Percentiles rank a stretch among this genome's conserved stretches.
phyloP scores from a whole-genome alignment of 2,888 invertebrate species.

The Tiliacea citrago region DNA sequence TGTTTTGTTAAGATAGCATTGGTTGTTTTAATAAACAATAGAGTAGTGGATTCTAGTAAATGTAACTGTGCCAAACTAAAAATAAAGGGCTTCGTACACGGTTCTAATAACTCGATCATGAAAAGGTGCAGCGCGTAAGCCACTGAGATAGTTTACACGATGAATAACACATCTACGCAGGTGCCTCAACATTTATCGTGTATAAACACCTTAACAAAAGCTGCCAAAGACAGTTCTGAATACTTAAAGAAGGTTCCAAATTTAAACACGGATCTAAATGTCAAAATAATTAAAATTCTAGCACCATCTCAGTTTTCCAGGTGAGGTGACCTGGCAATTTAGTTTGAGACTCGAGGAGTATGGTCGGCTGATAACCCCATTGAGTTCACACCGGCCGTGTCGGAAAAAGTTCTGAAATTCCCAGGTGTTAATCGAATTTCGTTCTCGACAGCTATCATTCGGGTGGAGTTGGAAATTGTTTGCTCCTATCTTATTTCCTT shows the following conservation, averaged over 20 bases:
- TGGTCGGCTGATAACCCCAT: slow-evolving; percentile 46
- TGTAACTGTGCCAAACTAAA: not conserved
- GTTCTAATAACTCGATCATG: not conserved
- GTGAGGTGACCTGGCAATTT: slow-evolving; percentile 45
- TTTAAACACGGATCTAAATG: slow-evolving; percentile 3
- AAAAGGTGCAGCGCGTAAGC: not conserved
- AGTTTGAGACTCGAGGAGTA: slow-evolving; percentile 27
- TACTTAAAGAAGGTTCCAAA: not conserved
- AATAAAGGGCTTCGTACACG: not conserved
- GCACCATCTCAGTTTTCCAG: slow-evolving; percentile 14
- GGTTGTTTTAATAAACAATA: slow-evolving; percentile 25
- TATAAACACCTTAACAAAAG: not conserved
- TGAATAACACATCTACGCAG: not conserved
- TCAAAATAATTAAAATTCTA: slow-evolving; percentile 23
- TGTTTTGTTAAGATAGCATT: slow-evolving; percentile 18
- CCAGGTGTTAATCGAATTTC: slow-evolving; percentile 64
- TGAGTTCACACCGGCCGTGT: slow-evolving; percentile 41
- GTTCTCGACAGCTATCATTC: slow-evolving; percentile 46
- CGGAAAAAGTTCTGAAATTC: slow-evolving; percentile 54
- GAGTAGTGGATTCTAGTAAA: not conserved
- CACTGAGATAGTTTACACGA: not conserved
- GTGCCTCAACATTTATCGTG: not conserved
- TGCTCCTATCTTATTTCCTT: slow-evolving; percentile 32
- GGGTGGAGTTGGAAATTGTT: slow-evolving; percentile 50
- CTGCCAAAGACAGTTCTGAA: not conserved